Evolutionary conservation across 1,140 invertebrate species (phyloP), one percentile per base, ranked within the genome.

Genomic region (Cydia strobilella): DNA sequence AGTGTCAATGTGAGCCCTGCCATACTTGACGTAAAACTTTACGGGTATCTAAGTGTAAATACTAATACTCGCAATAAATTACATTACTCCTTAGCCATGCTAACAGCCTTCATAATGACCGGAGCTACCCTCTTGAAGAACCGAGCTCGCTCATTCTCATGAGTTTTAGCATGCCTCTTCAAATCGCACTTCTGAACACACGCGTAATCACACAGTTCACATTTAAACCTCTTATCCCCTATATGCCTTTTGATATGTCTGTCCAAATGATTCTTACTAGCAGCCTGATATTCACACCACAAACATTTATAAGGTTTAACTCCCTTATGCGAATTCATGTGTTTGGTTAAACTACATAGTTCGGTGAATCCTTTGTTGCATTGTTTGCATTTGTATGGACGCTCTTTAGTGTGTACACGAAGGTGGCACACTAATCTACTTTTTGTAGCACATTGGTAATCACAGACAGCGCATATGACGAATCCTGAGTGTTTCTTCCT

Each of bases 161-260:
- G 39, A 7, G 15, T 69, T 35, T 35, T 69, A 6, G 15, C 39
- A 31, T 69, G 27, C 25, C 39, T 69, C 66, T 69, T 59, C 20
- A 59, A 23, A 59, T 59, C 54, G 7, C 54, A 59, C 10, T 23
- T 59, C 54, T 59, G 54, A 23, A 59, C 54, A 23, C 54, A 42
- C 39, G 66, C 27, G 13, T 69, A 69, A 0, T 69, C 39, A 31
- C 66, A 69, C n/a, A 31, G 27, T 7, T 69, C 27, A 31, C 39
- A 69, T 31, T 69, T 35, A 31, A 35, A 31, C 20, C 66, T 35
- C 39, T 69, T 69, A 31, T 35, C 39, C 0, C 39, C 66, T 69
- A 31, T 69, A 12, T 35, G 66, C 23, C 39, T 69, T 15, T 69
- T 69, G 54, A 59, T 59, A 59, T 59, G 54, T 59, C 54, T 59